Base-by-base conservation (phyloP, 2,113 vertebrate genomes). In the Triplophysa rosa region DNA sequence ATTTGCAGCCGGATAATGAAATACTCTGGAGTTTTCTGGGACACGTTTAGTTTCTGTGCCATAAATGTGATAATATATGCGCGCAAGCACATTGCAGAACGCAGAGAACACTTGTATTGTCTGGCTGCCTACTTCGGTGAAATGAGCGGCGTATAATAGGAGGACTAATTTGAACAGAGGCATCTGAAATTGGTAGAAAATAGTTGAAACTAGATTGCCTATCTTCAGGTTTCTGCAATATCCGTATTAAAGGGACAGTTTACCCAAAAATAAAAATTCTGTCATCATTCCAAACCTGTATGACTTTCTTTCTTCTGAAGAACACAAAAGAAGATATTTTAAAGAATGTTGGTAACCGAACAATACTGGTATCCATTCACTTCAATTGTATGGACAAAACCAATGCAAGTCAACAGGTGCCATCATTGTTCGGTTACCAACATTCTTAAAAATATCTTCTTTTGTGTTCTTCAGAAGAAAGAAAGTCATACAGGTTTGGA, bases 61-160 rank as follows among this genome's bases (percentile, higher is more conserved):
- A 54, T 77, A 65, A 77, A 65, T 49, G 74, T 64, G 62, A 54
- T 77, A 77, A 77, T 66, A 54, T 65, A 65, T 65, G 74, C 62
- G 8, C 61, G 33, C 74, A 37, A 23, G 62, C 74, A 65, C 11
- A 33, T 66, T 64, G 17, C 17, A 33, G 62, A 65, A 65, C 29
- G 24, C 24, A 23, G 47, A 65, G 62, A 65, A 52, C 26, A 2
- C 16, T 29, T 8, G 12, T 63, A 74, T 29, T 74, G 72, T 74
- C 72, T 47, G 72, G 40, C 59, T n/a, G 40, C 6, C 12, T 5
- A 17, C 72, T 47, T 74, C 11, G 58, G 3, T 47, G 59, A 74
- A 71, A 74, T 29, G 59, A 45, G 59, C 58, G 63, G 23, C 1
- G 4, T 40, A 63, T 63, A 74, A 74, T 24, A 45, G 56, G 2